These are phyloP conservation scores for Napeogenes inachia DNA, from an alignment of 2,888 invertebrate species.

Conservation along the genomic window DNA sequence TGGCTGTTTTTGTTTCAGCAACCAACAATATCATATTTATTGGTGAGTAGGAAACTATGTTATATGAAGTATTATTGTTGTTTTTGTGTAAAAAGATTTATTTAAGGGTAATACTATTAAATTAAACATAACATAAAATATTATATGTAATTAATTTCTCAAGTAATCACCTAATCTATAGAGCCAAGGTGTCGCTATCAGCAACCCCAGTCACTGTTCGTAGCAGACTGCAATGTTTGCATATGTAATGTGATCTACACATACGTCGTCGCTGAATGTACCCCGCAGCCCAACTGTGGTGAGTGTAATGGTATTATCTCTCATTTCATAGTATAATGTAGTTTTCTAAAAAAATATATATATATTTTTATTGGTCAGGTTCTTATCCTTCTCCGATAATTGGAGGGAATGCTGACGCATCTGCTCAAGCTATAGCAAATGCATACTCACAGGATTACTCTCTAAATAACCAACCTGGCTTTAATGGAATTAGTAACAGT, in stretches of 20 bases:
- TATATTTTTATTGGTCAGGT: background rate
- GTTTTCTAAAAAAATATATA: background rate
- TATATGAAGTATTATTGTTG: slow-evolving; percentile 5
- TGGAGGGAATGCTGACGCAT: background rate
- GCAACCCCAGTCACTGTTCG: slow-evolving; percentile 33
- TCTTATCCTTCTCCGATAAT: background rate
- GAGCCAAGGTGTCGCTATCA: slow-evolving; percentile 37
- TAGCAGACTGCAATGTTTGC: slow-evolving; percentile 34
- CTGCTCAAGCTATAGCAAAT: slow-evolving; percentile 7
- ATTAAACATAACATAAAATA: no score
- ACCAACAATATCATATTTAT: slow-evolving; percentile 32
- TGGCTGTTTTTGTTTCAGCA: slow-evolving; percentile 19
- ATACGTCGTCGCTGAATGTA: slow-evolving; percentile 38
- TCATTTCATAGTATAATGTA: slow-evolving; percentile 3
- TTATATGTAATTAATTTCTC: no score
- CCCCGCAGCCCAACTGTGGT: slow-evolving; percentile 31
- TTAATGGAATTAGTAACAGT: background rate
- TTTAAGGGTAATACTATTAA: no score
- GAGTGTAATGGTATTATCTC: slow-evolving; percentile 14
- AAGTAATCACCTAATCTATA: slow-evolving; percentile 16
- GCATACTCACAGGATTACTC: background rate
- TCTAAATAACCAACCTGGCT: no score
- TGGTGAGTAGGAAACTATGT: slow-evolving; percentile 28
- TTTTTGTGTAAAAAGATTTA: background rate
- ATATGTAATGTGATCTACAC: slow-evolving; percentile 35